Conservation (phyloP, 2,888 invertebrate species). For the Bruchidius siliquastri region DNA sequence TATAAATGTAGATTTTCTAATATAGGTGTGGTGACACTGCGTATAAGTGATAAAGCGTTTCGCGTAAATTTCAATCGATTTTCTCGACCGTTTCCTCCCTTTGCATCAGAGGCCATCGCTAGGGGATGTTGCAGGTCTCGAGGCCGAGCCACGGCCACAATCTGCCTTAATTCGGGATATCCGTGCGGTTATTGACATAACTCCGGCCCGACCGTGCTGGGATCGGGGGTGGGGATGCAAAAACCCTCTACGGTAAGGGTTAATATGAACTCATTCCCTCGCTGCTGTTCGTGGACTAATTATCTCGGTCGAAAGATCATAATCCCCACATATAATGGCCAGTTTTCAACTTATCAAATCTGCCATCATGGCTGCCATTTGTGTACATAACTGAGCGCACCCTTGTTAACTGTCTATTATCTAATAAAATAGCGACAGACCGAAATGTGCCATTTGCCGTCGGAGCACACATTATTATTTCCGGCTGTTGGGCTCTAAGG, state of each 20-base stretch:
- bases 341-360: conserved; percentile 48
- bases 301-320: conserved; percentile 50
- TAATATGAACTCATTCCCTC: conserved; percentile 48
- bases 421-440: conserved; percentile 40
- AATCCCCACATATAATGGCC: conserved; percentile 50
- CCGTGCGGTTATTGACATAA: conserved; percentile 49
- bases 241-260: conserved; percentile 44
- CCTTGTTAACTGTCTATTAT: conserved; percentile 37
- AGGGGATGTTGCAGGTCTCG: background rate
- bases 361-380: conserved; percentile 47
- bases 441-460: background rate
- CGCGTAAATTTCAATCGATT: background rate
- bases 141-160: conserved; percentile 23
- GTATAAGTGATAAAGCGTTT: background rate
- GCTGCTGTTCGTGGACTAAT: conserved; percentile 42
- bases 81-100: background rate
- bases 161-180: conserved; percentile 48
- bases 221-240: conserved; percentile 24
- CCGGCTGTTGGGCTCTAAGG: background rate
- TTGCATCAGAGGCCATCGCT: background rate
- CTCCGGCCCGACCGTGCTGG: conserved; percentile 28
- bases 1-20: too few species aligned
- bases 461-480: background rate
- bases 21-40: too few species aligned
- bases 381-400: conserved; percentile 33